Conservation (phyloP, 2,113 vertebrate species). For the Passer domesticus region DNA sequence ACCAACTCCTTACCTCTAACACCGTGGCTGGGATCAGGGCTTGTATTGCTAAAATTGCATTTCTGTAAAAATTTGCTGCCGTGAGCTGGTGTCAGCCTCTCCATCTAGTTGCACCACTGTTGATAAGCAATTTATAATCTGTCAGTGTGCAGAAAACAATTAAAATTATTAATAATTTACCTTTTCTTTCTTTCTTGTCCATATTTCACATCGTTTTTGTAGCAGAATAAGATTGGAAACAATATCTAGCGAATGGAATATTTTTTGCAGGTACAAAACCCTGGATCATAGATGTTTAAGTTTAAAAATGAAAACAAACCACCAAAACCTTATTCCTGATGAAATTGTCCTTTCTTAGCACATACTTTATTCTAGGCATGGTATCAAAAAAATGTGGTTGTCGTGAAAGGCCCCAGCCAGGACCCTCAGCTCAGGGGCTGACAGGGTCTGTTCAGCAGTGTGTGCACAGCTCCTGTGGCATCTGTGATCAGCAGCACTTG, state of each 20-base stretch:
- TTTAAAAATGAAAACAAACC: not conserved
- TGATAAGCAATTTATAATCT: not conserved
- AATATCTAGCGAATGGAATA: not conserved
- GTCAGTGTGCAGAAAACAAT: not conserved
- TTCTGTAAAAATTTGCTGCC: not conserved
- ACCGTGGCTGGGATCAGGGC: not conserved
- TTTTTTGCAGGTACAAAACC: not conserved
- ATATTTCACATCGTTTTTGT: not conserved
- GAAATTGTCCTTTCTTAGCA: not conserved
- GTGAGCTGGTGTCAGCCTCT: not conserved
- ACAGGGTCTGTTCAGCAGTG: not conserved
- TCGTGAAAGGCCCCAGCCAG: not conserved
- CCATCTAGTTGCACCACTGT: not conserved
- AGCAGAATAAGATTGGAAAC: not conserved
- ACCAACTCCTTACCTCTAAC: not conserved
- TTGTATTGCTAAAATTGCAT: not conserved
- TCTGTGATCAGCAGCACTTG: not conserved
- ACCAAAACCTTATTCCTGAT: not conserved
- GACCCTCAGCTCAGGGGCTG: not conserved
- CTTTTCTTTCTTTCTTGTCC: not conserved
- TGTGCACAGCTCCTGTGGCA: not conserved
- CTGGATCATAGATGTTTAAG: not conserved
- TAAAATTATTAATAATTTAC: not conserved
- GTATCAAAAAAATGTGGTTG: not conserved
- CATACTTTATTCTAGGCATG: not conserved